phyloP scores from a whole-genome alignment of 2,797 vertebrate species.

The Thunnus albacares region DNA sequence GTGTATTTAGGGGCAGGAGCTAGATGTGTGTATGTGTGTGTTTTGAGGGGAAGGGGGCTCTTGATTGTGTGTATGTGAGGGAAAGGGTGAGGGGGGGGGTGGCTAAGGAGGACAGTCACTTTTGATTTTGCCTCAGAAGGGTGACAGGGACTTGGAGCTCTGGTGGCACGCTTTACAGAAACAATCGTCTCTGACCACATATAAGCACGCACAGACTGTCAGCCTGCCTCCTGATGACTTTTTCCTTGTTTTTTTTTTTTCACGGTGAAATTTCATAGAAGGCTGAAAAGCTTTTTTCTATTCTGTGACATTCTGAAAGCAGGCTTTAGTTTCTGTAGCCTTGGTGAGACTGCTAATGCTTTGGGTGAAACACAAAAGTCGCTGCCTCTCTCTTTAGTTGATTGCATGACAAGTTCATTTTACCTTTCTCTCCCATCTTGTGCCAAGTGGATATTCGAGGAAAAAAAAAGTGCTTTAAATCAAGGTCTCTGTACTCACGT shows the following conservation, averaged over 20 bases:
- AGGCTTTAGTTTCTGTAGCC: conserved; percentile 77
- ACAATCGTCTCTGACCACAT: conserved; percentile 71
- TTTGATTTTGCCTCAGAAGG: conserved; percentile 80
- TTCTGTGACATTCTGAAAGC: conserved; percentile 77
- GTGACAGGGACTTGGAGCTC: conserved; percentile 81
- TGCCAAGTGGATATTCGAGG: conserved; percentile 68
- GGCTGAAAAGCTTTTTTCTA: conserved; percentile 73
- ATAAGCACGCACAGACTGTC: conserved; percentile 68
- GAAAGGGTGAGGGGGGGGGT: conserved; percentile 19
- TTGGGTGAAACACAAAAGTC: conserved; percentile 72
- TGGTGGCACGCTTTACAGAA: conserved; percentile 80
- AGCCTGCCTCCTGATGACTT: conserved; percentile 67
- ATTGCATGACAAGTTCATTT: conserved; percentile 79
- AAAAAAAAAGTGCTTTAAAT: conserved; percentile 55
- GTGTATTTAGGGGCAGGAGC: conserved; percentile 54
- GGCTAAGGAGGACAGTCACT: conserved; percentile 79
- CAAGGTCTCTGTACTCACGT: conserved; percentile 54
- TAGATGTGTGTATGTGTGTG: conserved; percentile 36
- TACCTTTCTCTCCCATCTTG: conserved; percentile 68
- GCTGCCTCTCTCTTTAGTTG: conserved; percentile 62
- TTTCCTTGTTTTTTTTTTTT: conserved; percentile 53
- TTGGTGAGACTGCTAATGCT: conserved; percentile 77
- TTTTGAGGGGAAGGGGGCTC: conserved; percentile 41
- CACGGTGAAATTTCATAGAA: conserved; percentile 67
- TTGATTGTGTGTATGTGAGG: conserved; percentile 26